Conservation (phyloP, 1,140 invertebrate species). For the Drosophila murphyi region DNA sequence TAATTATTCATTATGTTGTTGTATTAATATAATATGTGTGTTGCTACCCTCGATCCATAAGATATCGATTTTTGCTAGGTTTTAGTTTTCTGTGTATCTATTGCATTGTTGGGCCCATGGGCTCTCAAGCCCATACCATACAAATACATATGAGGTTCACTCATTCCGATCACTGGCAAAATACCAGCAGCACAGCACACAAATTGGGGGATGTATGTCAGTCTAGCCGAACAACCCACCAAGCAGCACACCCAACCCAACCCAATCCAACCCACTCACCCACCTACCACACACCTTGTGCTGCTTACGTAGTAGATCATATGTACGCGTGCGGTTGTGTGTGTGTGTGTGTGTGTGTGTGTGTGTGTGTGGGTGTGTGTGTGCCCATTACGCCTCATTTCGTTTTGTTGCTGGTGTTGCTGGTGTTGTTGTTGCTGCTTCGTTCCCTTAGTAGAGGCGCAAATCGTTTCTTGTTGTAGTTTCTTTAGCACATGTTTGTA, state of each 20-base stretch:
- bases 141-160: conserved; percentile 19
- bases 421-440: conserved; percentile 27
- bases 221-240: conserved; percentile 4
- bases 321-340: conserved; percentile 14
- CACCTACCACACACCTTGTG: conserved; percentile 40
- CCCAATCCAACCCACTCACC: not conserved
- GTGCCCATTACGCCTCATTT: conserved; percentile 60
- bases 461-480: conserved; percentile 46
- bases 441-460: conserved; percentile 56
- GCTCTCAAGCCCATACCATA: not conserved
- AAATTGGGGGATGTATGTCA: conserved; percentile 32
- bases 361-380: conserved; percentile 27
- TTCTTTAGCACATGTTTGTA: conserved; percentile 28
- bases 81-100: not conserved
- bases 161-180: conserved; percentile 42
- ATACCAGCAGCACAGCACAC: conserved; percentile 26
- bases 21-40: too few species aligned
- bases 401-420: conserved; percentile 28
- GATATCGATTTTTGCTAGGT: too few species aligned
- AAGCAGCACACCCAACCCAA: not conserved
- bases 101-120: not conserved
- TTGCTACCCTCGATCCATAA: too few species aligned
- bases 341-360: conserved; percentile 11
- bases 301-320: conserved; percentile 31
- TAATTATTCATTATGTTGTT: too few species aligned